Conservation (phyloP, 2,113 vertebrate species). For the Myxocyprinus asiaticus region DNA sequence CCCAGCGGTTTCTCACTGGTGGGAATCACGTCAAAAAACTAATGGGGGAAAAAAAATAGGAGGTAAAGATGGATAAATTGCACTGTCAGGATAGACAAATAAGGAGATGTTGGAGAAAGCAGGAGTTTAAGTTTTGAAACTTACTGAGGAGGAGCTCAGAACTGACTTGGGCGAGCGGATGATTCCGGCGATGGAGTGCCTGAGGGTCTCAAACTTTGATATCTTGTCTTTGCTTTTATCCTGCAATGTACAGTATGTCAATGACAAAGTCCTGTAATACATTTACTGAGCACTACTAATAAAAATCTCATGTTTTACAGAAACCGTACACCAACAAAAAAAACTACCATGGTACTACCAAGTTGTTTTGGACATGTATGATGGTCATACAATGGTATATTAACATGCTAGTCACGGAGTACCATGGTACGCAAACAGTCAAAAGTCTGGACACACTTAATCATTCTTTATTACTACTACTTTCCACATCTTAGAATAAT, state of each 20-base stretch:
- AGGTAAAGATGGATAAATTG: not conserved
- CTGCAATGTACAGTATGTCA: constrained; percentile 64
- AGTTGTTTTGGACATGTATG: too few relatives aligned
- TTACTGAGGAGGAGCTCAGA: constrained; percentile 88
- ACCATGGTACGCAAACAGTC: too few relatives aligned
- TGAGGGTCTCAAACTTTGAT: constrained; percentile 94
- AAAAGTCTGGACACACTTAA: too few relatives aligned
- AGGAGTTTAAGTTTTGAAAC: constrained; percentile 52
- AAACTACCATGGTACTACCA: too few relatives aligned
- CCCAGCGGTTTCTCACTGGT: constrained; percentile 88
- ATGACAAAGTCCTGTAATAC: not conserved
- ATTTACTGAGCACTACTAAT: not conserved
- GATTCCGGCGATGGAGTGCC: constrained; percentile 93
- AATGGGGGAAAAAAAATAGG: constrained; percentile 41
- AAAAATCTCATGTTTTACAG: too few relatives aligned
- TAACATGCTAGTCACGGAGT: too few relatives aligned
- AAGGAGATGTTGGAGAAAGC: not conserved
- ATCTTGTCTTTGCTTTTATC: constrained; percentile 88
- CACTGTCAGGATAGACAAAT: not conserved
- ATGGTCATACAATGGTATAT: too few relatives aligned
- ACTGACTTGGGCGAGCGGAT: constrained; percentile 90
- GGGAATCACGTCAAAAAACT: constrained; percentile 90
- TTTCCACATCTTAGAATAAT: too few relatives aligned
- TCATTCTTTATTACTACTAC: too few relatives aligned
- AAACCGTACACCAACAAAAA: too few relatives aligned